A percentile compares a stretch with the other conserved stretches of the same genome.
Conservation (phyloP, 2,888 invertebrate genomes). For the Hemithea aestivaria region DNA sequence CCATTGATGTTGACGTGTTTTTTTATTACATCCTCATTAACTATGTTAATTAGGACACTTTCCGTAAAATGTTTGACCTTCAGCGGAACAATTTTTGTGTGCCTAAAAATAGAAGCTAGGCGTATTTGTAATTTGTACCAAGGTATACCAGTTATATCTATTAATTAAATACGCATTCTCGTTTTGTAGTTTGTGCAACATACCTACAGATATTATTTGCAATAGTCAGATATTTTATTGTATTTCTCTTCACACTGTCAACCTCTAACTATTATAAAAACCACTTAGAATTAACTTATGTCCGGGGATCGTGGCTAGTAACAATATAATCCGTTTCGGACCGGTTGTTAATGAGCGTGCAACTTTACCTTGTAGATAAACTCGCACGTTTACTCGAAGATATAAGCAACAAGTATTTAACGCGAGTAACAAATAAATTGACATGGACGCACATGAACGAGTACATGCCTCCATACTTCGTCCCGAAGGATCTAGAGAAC, state of each 20-base stretch:
- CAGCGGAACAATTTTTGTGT: slow-evolving; percentile 36
- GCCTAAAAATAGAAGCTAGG: slow-evolving; percentile 9
- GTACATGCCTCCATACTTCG: slow-evolving; percentile 48
- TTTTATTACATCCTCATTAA: slow-evolving; percentile 66
- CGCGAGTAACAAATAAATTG: slow-evolving; percentile 25
- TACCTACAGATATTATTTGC: too few species aligned
- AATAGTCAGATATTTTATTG: too few species aligned
- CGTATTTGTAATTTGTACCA: slow-evolving; percentile 2
- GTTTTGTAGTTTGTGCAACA: too few species aligned
- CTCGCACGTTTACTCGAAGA: slow-evolving; percentile 42
- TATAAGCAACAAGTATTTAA: slow-evolving; percentile 31
- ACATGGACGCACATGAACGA: slow-evolving; percentile 29
- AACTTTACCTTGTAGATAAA: slow-evolving; percentile 47
- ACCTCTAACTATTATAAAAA: too few species aligned
- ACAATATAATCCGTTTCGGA: too few species aligned
- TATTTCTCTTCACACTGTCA: too few species aligned
- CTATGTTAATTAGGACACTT: slow-evolving; percentile 53
- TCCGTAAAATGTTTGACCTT: slow-evolving; percentile 54
- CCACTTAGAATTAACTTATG: too few species aligned
- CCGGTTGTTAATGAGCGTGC: too few species aligned
- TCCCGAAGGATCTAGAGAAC: slow-evolving; percentile 46
- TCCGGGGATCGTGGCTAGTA: too few species aligned
- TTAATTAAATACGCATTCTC: too few species aligned
- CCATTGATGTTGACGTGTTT: slow-evolving; percentile 32
- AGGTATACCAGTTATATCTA: slow-evolving; percentile 25